phyloP scores from a whole-genome alignment of 2,888 invertebrate species.

The Endotricha flammealis region DNA sequence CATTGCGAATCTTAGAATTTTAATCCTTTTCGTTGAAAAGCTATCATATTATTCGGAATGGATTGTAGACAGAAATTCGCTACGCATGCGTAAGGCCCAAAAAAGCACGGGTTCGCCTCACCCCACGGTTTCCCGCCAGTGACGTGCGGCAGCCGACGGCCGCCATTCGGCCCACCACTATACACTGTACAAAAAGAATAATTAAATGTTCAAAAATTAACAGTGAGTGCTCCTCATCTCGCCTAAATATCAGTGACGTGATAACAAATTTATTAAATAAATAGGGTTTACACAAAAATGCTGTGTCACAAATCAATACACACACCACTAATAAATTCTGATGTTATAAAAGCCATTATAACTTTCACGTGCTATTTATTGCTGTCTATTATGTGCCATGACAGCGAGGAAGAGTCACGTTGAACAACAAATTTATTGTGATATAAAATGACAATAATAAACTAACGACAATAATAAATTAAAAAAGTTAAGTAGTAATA shows the following conservation, averaged over 20 bases:
- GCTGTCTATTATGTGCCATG: conserved; percentile 59
- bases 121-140: conserved; percentile 55
- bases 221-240: conserved; percentile 21
- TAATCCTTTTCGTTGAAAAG: conserved; percentile 11
- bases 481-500: conserved; percentile 28
- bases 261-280: conserved; percentile 2
- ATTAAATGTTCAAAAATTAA: conserved; percentile 20
- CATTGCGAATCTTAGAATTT: conserved; percentile 6
- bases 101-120: conserved; percentile 26
- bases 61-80: conserved; percentile 14
- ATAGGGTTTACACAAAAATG: conserved; percentile 37
- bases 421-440: conserved; percentile 24
- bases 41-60: conserved; percentile 2
- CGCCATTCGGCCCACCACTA: conserved; percentile 22
- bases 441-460: conserved; percentile 26
- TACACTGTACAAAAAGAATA: conserved; percentile 18
- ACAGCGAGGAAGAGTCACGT: conserved; percentile 48
- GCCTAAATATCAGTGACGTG: conserved; percentile 18
- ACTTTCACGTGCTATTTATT: conserved; percentile 44
- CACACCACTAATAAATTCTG: conserved; percentile 24
- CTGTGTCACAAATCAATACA: conserved; percentile 33
- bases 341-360: conserved; percentile 33
- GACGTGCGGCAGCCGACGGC: conserved; percentile 33
- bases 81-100: conserved; percentile 50
- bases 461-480: conserved; percentile 34